Evolutionary conservation across 2,797 vertebrate species (phyloP).

Genomic region (Falco rusticolus): DNA sequence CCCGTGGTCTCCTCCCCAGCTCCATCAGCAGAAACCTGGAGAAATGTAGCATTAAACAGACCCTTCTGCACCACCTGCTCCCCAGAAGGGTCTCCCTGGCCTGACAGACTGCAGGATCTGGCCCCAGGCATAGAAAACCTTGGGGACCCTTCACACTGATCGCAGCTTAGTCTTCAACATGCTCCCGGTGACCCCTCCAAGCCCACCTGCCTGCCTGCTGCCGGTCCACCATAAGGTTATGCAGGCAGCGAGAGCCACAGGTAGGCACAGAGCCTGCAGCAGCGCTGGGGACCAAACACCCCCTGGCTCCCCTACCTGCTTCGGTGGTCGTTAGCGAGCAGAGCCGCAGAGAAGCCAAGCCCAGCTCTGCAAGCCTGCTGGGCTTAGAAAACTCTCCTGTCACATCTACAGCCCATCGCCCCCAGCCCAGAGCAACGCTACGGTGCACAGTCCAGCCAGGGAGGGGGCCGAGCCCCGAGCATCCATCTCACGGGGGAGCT

Average conservation of each 20-base stretch:
- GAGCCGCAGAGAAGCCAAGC: background rate
- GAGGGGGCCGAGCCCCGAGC: background rate
- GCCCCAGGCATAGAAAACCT: background rate
- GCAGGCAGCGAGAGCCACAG: background rate
- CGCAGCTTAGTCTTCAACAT: background rate
- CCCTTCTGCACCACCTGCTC: background rate
- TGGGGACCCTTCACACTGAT: background rate
- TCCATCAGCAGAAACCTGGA: background rate
- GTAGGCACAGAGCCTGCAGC: background rate
- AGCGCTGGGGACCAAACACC: rapidly evolving
- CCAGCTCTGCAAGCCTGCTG: background rate
- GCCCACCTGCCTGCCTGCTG: background rate
- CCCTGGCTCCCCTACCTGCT: background rate
- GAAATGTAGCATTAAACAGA: background rate
- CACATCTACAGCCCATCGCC: background rate
- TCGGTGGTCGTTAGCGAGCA: background rate
- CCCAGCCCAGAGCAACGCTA: background rate
- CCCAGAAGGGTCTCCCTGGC: background rate
- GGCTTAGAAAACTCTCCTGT: background rate
- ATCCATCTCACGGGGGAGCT: background rate
- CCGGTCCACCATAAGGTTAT: background rate
- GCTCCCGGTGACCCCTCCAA: background rate
- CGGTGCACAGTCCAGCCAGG: background rate
- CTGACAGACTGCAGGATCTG: background rate
- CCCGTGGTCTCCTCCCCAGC: background rate